A percentile compares a stretch with the other conserved stretches of the same genome.
phyloP scores from a whole-genome alignment of 2,888 invertebrate species.

The Galerucella pusilla region DNA sequence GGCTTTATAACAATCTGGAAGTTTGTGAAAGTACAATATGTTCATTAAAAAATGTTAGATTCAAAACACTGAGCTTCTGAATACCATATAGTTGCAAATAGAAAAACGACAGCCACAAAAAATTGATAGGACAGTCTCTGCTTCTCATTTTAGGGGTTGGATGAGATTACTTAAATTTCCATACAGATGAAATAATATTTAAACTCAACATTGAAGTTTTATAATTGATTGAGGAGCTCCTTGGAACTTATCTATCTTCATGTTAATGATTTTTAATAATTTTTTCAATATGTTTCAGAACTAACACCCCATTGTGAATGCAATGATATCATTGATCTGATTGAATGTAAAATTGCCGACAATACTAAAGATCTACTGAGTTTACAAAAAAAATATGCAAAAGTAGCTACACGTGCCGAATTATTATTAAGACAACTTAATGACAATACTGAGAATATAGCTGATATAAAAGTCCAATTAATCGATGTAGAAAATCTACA shows the following conservation, averaged over 20 bases:
- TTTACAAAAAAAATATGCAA: background rate
- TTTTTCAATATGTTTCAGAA: constrained; percentile 6
- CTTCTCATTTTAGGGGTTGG: too few relatives aligned
- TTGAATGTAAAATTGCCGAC: background rate
- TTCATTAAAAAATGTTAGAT: too few relatives aligned
- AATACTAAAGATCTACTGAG: background rate
- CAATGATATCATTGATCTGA: background rate
- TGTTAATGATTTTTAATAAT: background rate
- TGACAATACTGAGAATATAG: background rate
- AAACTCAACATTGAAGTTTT: too few relatives aligned
- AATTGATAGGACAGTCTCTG: too few relatives aligned
- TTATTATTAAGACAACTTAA: background rate
- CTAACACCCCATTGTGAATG: background rate
- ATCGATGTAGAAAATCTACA: background rate
- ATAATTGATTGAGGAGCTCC: too few relatives aligned
- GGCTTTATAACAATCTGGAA: too few relatives aligned
- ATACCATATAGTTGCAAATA: too few relatives aligned
- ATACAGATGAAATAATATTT: too few relatives aligned
- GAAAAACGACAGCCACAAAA: too few relatives aligned
- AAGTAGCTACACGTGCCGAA: background rate
- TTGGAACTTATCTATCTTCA: background rate
- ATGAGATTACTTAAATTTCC: too few relatives aligned
- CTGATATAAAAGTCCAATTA: background rate
- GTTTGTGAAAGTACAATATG: too few relatives aligned
- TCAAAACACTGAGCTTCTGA: too few relatives aligned